These are phyloP conservation scores for Diaperis boleti DNA, from an alignment of 2,888 invertebrate species.

Conservation along the genomic window DNA sequence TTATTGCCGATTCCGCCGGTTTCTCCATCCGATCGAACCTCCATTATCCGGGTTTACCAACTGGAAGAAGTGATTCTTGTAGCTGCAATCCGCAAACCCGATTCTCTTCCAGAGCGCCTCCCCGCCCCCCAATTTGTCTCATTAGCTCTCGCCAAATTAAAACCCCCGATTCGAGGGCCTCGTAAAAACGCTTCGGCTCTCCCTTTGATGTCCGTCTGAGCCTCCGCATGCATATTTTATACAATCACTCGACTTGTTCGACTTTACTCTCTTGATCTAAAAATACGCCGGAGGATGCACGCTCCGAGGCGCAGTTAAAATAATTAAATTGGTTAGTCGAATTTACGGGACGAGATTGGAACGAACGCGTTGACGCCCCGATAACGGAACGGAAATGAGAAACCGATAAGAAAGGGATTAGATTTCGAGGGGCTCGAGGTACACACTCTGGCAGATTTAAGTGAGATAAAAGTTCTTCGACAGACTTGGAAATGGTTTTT, in stretches of 20 bases:
- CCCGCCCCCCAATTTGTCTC: slow-evolving; percentile 29
- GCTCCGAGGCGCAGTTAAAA: slow-evolving; percentile 49
- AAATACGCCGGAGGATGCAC: slow-evolving; percentile 45
- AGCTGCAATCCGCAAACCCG: background rate
- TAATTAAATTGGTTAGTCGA: slow-evolving; percentile 53
- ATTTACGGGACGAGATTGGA: slow-evolving; percentile 45
- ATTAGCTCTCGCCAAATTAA: slow-evolving; percentile 25
- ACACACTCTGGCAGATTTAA: too few species aligned
- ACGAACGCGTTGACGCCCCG: slow-evolving; percentile 47
- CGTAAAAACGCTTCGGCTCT: slow-evolving; percentile 31
- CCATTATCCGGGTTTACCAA: slow-evolving; percentile 26
- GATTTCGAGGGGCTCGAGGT: slow-evolving; percentile 49
- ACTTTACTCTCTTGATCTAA: slow-evolving; percentile 45
- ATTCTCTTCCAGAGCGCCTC: background rate
- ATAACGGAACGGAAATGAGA: slow-evolving; percentile 56
- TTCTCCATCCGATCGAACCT: slow-evolving; percentile 10
- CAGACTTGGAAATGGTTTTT: too few species aligned
- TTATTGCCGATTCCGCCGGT: slow-evolving; percentile 6
- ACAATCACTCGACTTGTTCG: slow-evolving; percentile 45
- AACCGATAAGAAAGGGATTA: slow-evolving; percentile 54
- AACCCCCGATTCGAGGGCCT: slow-evolving; percentile 21
- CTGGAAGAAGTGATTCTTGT: slow-evolving; percentile 13
- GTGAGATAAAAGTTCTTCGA: too few species aligned
- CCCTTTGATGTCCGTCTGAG: slow-evolving; percentile 35
- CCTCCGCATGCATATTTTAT: slow-evolving; percentile 47